Percentiles rank a stretch among this genome's conserved stretches.
Evolutionary conservation across 2,888 invertebrate species (phyloP).

Genomic region (Amphiduros pacificus): DNA sequence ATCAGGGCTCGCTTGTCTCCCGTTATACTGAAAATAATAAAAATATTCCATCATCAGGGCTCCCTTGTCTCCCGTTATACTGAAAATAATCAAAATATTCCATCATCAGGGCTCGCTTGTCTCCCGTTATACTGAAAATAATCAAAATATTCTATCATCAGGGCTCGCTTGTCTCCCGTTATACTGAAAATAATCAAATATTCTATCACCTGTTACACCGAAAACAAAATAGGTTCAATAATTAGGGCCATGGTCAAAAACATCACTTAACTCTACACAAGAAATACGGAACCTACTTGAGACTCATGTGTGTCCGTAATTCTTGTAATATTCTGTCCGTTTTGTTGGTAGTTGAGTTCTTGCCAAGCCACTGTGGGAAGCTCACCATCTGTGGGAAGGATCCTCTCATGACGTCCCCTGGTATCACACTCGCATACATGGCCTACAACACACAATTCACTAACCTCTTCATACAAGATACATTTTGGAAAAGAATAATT

Average conservation of each 20-base stretch:
- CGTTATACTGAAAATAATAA: conserved; percentile 73
- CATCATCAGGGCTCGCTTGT: conserved; percentile 78
- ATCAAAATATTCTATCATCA: conserved; percentile 90
- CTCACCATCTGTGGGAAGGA: conserved; percentile 76
- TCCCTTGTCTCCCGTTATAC: conserved; percentile 78
- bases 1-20: conserved; percentile 81
- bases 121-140: too few species aligned
- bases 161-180: conserved; percentile 78
- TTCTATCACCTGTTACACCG: too few species aligned
- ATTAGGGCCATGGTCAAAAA: too few species aligned
- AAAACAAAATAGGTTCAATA: too few species aligned
- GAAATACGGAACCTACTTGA: conserved; percentile 67
- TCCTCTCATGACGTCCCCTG: conserved; percentile 84
- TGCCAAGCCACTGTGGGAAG: conserved; percentile 96
- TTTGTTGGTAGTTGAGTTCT: conserved; percentile 83
- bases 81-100: conserved; percentile 88
- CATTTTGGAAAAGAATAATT: too few species aligned
- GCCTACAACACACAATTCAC: too few species aligned
- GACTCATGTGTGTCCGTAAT: conserved; percentile 81
- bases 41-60: conserved; percentile 87
- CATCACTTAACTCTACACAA: too few species aligned
- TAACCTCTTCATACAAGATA: too few species aligned
- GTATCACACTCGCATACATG: conserved; percentile 86
- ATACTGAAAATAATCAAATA: too few species aligned
- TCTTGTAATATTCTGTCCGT: conserved; percentile 80